Percentiles rank a stretch among this genome's conserved stretches.
Conservation (phyloP, 2,113 vertebrate genomes). For the Cettia cetti region DNA sequence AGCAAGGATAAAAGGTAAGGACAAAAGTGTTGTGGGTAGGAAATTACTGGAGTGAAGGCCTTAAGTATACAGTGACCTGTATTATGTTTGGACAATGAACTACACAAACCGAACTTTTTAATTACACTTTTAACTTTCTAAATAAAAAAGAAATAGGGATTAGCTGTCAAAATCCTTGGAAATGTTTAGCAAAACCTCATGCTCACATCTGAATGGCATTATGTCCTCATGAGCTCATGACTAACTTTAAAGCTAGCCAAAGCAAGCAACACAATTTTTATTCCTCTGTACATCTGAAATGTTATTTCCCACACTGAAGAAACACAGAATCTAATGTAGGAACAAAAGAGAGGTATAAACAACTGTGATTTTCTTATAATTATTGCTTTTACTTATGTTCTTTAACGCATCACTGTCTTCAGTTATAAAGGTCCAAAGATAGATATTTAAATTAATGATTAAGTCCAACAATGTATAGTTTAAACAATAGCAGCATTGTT, state of each 20-base stretch:
- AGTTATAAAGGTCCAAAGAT: neutral
- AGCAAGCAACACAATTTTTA: slow-evolving; percentile 10
- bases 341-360: neutral
- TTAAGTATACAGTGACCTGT: neutral
- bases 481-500: neutral
- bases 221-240: slow-evolving; percentile 2
- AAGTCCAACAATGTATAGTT: neutral
- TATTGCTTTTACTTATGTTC: neutral
- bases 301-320: neutral
- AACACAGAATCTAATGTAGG: neutral
- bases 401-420: rapidly evolving
- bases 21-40: neutral
- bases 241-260: neutral
- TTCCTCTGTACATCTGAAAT: neutral
- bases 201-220: slow-evolving; percentile 32
- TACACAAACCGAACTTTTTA: neutral
- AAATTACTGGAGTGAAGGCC: neutral
- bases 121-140: neutral
- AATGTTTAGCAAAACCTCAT: neutral
- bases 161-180: neutral
- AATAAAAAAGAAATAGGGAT: neutral
- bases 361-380: neutral
- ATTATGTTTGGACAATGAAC: neutral
- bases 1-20: neutral
- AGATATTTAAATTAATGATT: neutral